Percentiles rank a stretch among this genome's conserved stretches.
Conservation (phyloP, 2,797 vertebrate genomes). For the Leucoraja ocellata region DNA sequence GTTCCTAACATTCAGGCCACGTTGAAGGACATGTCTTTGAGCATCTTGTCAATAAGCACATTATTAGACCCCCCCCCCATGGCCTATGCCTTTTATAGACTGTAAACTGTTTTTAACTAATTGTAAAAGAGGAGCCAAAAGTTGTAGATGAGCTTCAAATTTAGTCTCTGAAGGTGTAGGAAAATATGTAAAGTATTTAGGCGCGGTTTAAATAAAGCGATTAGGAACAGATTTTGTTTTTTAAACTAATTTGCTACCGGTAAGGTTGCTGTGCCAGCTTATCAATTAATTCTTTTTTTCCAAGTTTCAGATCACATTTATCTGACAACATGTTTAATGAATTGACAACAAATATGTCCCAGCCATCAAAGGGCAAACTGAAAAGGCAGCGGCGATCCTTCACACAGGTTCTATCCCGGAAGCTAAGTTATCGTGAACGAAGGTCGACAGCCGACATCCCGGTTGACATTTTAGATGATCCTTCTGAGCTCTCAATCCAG, state of each 20-base stretch:
- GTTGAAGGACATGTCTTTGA: background rate
- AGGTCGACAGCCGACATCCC: slow-evolving; percentile 59
- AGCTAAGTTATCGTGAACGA: slow-evolving; percentile 81
- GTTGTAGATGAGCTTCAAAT: background rate
- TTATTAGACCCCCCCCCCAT: background rate
- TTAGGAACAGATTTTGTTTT: background rate
- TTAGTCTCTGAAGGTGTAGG: no score
- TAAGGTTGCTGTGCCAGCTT: background rate
- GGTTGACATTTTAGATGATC: slow-evolving; percentile 67
- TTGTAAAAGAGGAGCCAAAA: background rate
- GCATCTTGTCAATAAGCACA: background rate
- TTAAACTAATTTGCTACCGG: background rate
- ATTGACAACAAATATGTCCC: slow-evolving; percentile 79
- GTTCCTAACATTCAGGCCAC: background rate
- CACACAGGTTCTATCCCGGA: slow-evolving; percentile 79
- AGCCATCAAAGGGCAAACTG: slow-evolving; percentile 79
- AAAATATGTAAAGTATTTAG: background rate
- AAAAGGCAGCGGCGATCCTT: slow-evolving; percentile 85
- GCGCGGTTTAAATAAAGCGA: background rate
- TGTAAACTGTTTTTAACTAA: background rate
- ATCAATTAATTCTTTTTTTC: background rate
- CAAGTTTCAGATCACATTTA: slow-evolving; percentile 7
- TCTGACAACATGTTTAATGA: slow-evolving; percentile 80
- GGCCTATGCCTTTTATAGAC: no score
- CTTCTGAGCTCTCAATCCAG: slow-evolving; percentile 85